A percentile compares a stretch with the other conserved stretches of the same genome.
phyloP scores from a whole-genome alignment of 2,888 invertebrate genomes.

The Ophioninae sp. region DNA sequence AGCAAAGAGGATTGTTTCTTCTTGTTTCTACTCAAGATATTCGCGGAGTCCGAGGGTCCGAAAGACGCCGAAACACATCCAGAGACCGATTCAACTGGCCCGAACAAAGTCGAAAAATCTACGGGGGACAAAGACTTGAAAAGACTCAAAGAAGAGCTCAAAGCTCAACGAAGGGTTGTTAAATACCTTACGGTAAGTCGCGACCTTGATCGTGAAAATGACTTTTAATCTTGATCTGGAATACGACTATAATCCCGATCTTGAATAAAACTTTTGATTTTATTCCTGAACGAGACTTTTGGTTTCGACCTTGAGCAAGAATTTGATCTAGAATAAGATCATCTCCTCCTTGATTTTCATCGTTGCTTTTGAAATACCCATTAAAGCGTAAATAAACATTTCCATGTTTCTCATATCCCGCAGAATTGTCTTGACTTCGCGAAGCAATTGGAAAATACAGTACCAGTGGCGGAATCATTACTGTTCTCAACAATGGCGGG shows the following conservation, averaged over 20 bases:
- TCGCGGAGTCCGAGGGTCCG: conserved; percentile 73
- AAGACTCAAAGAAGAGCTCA: conserved; percentile 82
- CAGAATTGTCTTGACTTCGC: conserved; percentile 83
- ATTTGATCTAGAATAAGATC: conserved; percentile 1
- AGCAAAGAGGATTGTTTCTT: conserved; percentile 72
- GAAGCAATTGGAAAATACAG: conserved; percentile 81
- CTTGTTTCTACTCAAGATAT: conserved; percentile 74
- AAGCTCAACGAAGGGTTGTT: conserved; percentile 85
- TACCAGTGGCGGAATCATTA: conserved; percentile 87
- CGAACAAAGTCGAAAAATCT: conserved; percentile 63
- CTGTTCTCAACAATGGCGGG: conserved; percentile 88
- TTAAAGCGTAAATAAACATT: not conserved
- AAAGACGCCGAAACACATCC: not conserved
- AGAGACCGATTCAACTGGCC: conserved; percentile 55
- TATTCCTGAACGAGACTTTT: not conserved
- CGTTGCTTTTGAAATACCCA: too few species aligned
- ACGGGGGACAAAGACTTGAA: conserved; percentile 74
- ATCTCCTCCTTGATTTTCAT: too few species aligned
- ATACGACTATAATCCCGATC: too few species aligned
- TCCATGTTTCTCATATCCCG: conserved; percentile 50
- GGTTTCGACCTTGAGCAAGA: not conserved
- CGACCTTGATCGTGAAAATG: too few species aligned
- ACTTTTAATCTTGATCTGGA: too few species aligned
- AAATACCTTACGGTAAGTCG: conserved; percentile 87
- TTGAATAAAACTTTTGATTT: too few species aligned